Percentiles rank a stretch among this genome's conserved stretches.
Conservation (phyloP, 2,888 invertebrate genomes). For the Herminia tarsipennalis region DNA sequence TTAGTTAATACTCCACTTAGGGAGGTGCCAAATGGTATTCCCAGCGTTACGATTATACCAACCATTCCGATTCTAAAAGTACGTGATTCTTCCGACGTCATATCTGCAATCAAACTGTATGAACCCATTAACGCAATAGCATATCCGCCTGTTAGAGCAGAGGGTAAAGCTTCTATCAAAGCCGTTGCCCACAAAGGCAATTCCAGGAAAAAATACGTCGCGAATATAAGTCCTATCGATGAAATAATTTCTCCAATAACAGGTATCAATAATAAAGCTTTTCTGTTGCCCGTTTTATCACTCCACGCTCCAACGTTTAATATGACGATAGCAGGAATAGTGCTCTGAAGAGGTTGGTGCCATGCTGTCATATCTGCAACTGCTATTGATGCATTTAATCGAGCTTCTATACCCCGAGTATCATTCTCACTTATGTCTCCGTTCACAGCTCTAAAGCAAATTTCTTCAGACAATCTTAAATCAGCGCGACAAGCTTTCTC, state of each 20-base stretch:
- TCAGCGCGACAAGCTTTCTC: no score
- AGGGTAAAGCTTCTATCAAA: constrained; percentile 81
- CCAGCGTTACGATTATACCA: constrained; percentile 71
- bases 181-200: constrained; percentile 80
- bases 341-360: constrained; percentile 82
- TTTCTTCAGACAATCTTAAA: background rate
- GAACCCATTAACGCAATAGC: constrained; percentile 83
- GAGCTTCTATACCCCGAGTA: no score
- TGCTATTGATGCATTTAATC: constrained; percentile 37
- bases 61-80: constrained; percentile 86
- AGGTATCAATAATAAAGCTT: constrained; percentile 84
- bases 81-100: constrained; percentile 81
- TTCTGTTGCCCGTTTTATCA: constrained; percentile 83
- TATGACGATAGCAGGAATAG: constrained; percentile 82
- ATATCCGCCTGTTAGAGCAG: constrained; percentile 83
- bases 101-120: constrained; percentile 86
- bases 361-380: constrained; percentile 84
- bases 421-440: no score
- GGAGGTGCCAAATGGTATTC: constrained; percentile 70
- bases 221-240: constrained; percentile 78
- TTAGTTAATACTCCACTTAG: constrained; percentile 71
- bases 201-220: constrained; percentile 82
- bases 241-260: constrained; percentile 81
- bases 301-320: constrained; percentile 87
- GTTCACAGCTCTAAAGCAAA: no score